These are phyloP conservation scores for Tonatia bakeri DNA, from an alignment of 2,113 vertebrate genomes.

Conservation along the genomic window DNA sequence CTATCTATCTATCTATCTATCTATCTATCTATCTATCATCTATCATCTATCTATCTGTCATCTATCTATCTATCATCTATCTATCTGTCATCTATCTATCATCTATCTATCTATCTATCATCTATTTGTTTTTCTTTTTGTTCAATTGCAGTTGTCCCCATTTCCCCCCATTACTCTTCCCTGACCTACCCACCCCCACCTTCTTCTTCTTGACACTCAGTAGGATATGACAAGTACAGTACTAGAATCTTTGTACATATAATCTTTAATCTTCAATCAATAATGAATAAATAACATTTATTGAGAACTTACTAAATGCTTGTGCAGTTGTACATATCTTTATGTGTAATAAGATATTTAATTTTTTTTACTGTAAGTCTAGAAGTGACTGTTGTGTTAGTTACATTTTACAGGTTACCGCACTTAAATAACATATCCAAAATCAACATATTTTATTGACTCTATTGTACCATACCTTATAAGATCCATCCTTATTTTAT, in stretches of 20 bases:
- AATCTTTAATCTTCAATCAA: not conserved
- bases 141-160: no score
- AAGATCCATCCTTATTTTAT: not conserved
- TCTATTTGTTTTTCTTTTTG: not conserved
- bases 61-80: no score
- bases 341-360: not conserved
- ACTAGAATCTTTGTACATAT: not conserved
- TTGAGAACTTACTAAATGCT: not conserved
- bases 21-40: no score
- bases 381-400: not conserved
- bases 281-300: not conserved
- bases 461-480: not conserved
- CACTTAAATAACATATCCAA: not conserved
- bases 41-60: accelerated
- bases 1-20: no score
- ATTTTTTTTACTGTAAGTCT: not conserved
- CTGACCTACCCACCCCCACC: no score
- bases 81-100: no score
- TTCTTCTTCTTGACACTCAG: not conserved
- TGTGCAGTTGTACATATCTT: not conserved
- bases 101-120: no score
- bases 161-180: no score
- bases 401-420: not conserved
- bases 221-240: not conserved
- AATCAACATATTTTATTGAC: not conserved